Base-by-base conservation (phyloP, 2,113 vertebrate species). In the Callorhinus ursinus region DNA sequence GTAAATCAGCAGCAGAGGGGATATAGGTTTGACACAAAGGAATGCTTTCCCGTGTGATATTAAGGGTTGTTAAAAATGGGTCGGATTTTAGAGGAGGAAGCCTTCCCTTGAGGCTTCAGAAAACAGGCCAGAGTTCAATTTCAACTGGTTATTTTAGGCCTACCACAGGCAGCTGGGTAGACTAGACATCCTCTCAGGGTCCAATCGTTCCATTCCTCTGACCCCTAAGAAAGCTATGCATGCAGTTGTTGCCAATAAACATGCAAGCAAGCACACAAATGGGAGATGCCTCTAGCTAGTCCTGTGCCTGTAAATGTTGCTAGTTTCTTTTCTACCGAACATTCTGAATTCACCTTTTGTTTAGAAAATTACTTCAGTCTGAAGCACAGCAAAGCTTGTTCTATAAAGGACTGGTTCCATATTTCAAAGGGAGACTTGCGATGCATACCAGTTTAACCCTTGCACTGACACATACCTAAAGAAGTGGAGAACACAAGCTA, bases 41-140 rank as follows among this genome's bases (percentile, higher is more conserved):
- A 79, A 71, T 19, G 65, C 65, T 95, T 95, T 95, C 55, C 12
- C 65, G 31, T 88, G 19, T 89, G 87, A 77, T 90, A 94, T 77
- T 93, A 90, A 97, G 39, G 69, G 76, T 51, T 71, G 57, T 81
- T 95, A 80, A 95, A 98, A 98, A 86, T 93, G 87, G 96, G 67
- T 93, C 12, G 3, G 59, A 79, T 82, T 92, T 74, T 33, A 69
- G 93, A 94, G 72, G 91, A 94, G 88, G 82, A 91, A 86, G 42
- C 10, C 63, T 94, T 95, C 83, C 92, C 90, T 31, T 51, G 82
- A 83, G 95, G 93, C n/a, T 59, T 82, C 53, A 53, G 96, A 95
- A 97, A 98, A 92, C 90, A 97, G 98, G 95, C 95, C 94, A 97
- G 87, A 98, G 88, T 95, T 94, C 93, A 76, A 97, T 96, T 97